A percentile compares a stretch with the other conserved stretches of the same genome.
Evolutionary conservation across 30 jellyfish, hydroid and myxozoan species (phyloP).

Genomic region (Turritopsis rubra): DNA sequence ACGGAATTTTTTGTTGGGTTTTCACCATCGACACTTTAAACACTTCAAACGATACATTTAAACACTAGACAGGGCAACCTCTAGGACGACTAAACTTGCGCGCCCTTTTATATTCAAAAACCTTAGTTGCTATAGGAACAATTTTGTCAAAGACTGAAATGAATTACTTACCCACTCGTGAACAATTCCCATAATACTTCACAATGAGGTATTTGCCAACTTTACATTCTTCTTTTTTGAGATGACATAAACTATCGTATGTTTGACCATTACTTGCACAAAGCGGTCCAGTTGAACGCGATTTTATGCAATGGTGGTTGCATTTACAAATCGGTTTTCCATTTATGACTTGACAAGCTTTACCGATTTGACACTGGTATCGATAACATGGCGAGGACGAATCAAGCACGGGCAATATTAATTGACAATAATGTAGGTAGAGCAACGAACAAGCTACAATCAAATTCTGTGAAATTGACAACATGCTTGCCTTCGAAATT

Average conservation of each 20-base stretch:
- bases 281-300: constrained; percentile 35
- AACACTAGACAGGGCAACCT: no score
- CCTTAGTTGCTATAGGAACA: no score
- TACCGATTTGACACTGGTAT: neutral
- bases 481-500: neutral
- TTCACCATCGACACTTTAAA: no score
- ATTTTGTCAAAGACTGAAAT: no score
- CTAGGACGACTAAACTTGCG: no score
- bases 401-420: neutral
- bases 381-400: neutral
- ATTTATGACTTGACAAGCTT: constrained; percentile 3
- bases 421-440: neutral
- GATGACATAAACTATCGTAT: constrained; percentile 26
- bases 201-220: constrained; percentile 23
- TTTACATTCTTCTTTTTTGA: constrained; percentile 45
- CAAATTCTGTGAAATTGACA: neutral
- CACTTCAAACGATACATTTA: no score
- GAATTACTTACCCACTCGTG: constrained; percentile 42
- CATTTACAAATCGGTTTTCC: constrained; percentile 40
- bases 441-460: neutral
- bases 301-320: constrained; percentile 31
- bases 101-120: no score
- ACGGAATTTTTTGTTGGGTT: no score
- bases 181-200: constrained; percentile 56
- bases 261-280: constrained; percentile 61